These are phyloP conservation scores for Hydrolagus colliei DNA, from an alignment of 2,797 vertebrate genomes.

Conservation along the genomic window DNA sequence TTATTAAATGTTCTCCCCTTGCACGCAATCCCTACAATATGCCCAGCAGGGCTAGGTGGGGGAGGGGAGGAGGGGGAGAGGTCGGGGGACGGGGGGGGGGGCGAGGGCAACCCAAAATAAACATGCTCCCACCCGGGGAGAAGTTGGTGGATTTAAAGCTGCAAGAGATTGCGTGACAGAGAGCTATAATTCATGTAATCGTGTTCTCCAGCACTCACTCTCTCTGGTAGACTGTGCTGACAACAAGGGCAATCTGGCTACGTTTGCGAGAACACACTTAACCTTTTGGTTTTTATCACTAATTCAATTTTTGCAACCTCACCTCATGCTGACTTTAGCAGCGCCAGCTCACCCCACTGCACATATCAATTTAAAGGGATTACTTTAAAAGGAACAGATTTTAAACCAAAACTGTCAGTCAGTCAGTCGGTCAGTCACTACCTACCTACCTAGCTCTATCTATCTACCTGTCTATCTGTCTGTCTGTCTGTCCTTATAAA, in stretches of 20 bases:
- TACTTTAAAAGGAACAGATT: too few species aligned
- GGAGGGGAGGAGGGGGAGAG: background rate
- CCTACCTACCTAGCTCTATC: too few species aligned
- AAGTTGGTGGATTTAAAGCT: constrained; percentile 14
- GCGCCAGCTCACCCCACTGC: too few species aligned
- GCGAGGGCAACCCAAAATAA: background rate
- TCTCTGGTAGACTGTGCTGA: too few species aligned
- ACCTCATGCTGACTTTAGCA: too few species aligned
- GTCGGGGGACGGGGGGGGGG: background rate
- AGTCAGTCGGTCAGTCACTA: too few species aligned
- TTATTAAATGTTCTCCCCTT: background rate
- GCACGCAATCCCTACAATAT: constrained; percentile 2
- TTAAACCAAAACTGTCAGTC: too few species aligned
- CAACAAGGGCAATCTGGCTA: background rate
- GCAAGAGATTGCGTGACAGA: constrained; percentile 27
- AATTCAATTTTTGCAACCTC: too few species aligned
- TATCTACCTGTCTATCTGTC: too few species aligned
- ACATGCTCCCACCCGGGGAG: background rate
- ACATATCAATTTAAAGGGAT: too few species aligned
- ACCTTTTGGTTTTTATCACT: too few species aligned
- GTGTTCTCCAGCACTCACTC: background rate
- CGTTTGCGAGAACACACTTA: background rate
- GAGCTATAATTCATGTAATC: background rate
- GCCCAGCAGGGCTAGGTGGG: background rate
- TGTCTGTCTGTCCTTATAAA: too few species aligned